Conservation (phyloP, 2,113 vertebrate species). For the Dascyllus trimaculatus region DNA sequence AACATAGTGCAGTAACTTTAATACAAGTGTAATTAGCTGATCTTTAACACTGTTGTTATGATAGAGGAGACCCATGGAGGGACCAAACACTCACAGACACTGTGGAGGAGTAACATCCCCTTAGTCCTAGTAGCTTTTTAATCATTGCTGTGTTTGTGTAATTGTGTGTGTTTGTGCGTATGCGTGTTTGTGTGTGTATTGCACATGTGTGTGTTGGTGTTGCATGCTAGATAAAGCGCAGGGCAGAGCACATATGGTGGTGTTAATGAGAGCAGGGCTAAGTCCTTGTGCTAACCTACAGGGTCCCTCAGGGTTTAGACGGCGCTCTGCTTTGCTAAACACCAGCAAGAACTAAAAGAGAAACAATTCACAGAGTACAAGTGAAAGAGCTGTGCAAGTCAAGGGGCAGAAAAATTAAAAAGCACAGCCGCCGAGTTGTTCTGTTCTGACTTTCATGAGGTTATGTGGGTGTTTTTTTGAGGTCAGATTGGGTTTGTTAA, state of each 20-base stretch:
- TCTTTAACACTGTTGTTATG: neutral
- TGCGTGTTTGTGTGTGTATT: neutral
- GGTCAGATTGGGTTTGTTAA: slow-evolving; percentile 7
- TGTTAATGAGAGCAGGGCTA: slow-evolving; percentile 61
- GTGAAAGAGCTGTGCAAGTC: no score
- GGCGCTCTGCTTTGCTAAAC: slow-evolving; percentile 44
- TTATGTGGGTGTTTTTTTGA: neutral
- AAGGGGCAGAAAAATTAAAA: neutral
- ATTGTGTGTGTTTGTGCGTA: slow-evolving; percentile 4
- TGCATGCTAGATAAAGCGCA: slow-evolving; percentile 42
- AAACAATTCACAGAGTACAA: slow-evolving; percentile 4
- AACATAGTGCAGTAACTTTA: slow-evolving; percentile 12
- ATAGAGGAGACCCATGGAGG: neutral
- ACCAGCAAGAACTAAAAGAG: slow-evolving; percentile 10
- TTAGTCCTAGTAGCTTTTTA: slow-evolving; percentile 19
- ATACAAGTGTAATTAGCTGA: neutral
- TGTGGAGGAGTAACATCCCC: slow-evolving; percentile 30
- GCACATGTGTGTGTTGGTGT: slow-evolving; percentile 2
- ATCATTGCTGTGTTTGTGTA: slow-evolving; percentile 11
- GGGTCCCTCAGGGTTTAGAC: slow-evolving; percentile 42
- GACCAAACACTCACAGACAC: no score
- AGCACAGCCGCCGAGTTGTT: neutral
- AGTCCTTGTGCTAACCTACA: slow-evolving; percentile 68
- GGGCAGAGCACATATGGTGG: slow-evolving; percentile 51
- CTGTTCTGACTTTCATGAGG: neutral